Base-by-base conservation (phyloP, 2,888 invertebrate genomes). In the Alitta virens region DNA sequence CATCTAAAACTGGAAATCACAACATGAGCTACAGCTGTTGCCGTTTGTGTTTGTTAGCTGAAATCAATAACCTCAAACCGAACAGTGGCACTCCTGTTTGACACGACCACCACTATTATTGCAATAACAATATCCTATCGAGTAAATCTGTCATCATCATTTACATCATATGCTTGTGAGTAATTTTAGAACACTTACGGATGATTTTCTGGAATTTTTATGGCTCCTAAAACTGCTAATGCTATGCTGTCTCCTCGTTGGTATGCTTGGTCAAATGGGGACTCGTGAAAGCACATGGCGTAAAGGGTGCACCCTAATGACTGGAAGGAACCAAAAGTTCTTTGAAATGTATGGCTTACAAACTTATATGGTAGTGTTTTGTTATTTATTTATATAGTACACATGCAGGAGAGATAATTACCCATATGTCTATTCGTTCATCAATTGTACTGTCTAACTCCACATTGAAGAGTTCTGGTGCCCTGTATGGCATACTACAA, bases 241-340 rank as follows among this genome's bases (percentile, higher is more conserved):
- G 92, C 92, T 14, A 94, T 90, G 71, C 91, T 91, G 80, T 92
- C 92, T 1, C 93, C 93, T 71, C 90, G 85, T 79, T 91, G 91
- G 76, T 92, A 89, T 12, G 91, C 89, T 25, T 87, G 85, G 81
- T 94, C 93, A 80, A 89, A 94, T 0, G 93, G 93, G 49, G 91
- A 91, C 78, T 90, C 89, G 75, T 90, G 90, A 77, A 88, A 93
- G 75, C 91, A 90, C 83, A 92, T 85, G 0, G 92, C 92, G 82
- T 91, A 93, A 25, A 94, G 83, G 64, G 91, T 85, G 81, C 93
- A 94, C 16, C 93, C 94, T 68, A 93, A 83, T 60, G 91, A 91
- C 92, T 89, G 76, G 56, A 74, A 74, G 25, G 16, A 56, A 9
- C n/a, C n/a, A n/a, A n/a, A n/a, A n/a, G n/a, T n/a, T n/a, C n/a